Evolutionary conservation across 2,797 vertebrate species (phyloP), one percentile per base, ranked within the genome.

Genomic region (Tachyglossus aculeatus): DNA sequence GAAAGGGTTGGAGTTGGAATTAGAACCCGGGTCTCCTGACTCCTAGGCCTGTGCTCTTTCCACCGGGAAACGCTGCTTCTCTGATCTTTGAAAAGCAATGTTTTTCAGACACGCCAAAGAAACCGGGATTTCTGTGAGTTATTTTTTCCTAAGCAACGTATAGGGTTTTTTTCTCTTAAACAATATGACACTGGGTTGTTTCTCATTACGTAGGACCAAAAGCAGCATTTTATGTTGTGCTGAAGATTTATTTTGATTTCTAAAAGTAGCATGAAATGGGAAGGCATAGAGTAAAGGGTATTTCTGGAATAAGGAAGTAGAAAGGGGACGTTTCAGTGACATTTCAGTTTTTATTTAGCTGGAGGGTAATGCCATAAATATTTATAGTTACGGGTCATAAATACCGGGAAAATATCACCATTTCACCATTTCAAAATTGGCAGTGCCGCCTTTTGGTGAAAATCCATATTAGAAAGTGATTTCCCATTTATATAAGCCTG

Each of bases 391-490:
- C 2, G 14, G 29, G 4, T 19, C 62, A 3, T 21, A 61, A 45
- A n/a, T 5, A 64, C 44, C n/a, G 64, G 27, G 48, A 78, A 71
- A 7, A 24, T 32, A 64, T n/a, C n/a, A n/a, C n/a, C n/a, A n/a
- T n/a, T n/a, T n/a, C n/a, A n/a, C n/a, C n/a, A 52, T 33, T 60
- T 41, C 22, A 69, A 84, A 80, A 82, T 70, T 75, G 80, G 57
- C 59, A 63, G 74, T 90, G 87, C 86, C 82, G 84, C 60, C 85
- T 88, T 56, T 77, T 85, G 85, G 78, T 71, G 44, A 72, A 74
- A 77, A 65, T 19, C 57, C 33, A 73, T 52, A 48, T 40, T 64
- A 3, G 82, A 72, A 19, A 51, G 75, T 60, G 21, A 58, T 34
- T 2, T 67, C 54, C 7, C 32, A 16, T 7, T 69, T 58, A 45